A percentile compares a stretch with the other conserved stretches of the same genome.
These are phyloP conservation scores for Chromobotia macracanthus DNA, from an alignment of 2,797 vertebrate species.

Conservation along the genomic window DNA sequence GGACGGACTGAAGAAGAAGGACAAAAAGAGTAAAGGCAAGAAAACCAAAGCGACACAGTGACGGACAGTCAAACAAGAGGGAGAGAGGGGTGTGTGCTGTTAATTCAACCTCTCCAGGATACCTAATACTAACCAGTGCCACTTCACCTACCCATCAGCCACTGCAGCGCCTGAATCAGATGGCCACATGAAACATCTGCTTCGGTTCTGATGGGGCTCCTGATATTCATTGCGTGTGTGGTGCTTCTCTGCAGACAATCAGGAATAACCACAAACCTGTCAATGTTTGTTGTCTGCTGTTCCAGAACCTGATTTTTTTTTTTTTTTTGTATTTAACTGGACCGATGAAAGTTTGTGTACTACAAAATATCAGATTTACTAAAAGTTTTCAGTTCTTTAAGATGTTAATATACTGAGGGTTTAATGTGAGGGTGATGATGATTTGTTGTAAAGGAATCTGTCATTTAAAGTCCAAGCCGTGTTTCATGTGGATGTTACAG, in stretches of 20 bases:
- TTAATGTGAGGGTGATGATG: background rate
- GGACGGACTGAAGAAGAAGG: conserved; percentile 98
- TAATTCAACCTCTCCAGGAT: conserved; percentile 30
- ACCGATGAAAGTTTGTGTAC: background rate
- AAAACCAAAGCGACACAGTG: conserved; percentile 95
- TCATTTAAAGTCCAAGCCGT: background rate
- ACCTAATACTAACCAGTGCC: conserved; percentile 32
- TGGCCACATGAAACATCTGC: background rate
- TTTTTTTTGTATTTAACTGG: background rate
- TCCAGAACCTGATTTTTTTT: background rate
- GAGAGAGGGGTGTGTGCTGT: conserved; percentile 5
- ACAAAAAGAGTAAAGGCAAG: conserved; percentile 98
- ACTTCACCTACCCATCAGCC: conserved; percentile 27
- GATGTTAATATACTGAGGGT: background rate
- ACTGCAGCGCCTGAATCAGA: conserved; percentile 4
- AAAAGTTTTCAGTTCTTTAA: background rate
- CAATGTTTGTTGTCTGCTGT: background rate
- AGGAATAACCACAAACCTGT: background rate
- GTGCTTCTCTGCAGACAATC: background rate
- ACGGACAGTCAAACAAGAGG: conserved; percentile 46
- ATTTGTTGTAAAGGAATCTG: background rate
- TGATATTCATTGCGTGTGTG: background rate
- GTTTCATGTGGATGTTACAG: background rate
- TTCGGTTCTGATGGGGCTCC: background rate
- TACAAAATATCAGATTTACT: background rate